phyloP scores from a whole-genome alignment of 1,140 invertebrate genomes.

The Conus ventricosus region DNA sequence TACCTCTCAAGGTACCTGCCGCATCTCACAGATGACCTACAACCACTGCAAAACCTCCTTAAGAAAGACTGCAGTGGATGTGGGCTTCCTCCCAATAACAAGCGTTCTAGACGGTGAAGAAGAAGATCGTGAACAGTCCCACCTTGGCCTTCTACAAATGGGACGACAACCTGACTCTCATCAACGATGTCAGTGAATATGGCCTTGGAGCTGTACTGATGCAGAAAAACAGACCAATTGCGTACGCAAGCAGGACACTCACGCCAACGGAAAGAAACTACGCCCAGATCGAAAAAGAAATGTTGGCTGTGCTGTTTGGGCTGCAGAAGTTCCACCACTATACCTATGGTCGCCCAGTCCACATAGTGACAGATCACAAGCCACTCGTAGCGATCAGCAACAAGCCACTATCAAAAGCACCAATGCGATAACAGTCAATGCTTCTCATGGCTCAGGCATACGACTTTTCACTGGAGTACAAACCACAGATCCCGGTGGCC shows the following conservation, averaged over 20 bases:
- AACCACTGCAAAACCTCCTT: conserved; percentile 32
- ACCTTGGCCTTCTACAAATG: conserved; percentile 35
- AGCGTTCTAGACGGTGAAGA: conserved; percentile 38
- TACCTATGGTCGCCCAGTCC: conserved; percentile 69
- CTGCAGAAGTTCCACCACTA: conserved; percentile 77
- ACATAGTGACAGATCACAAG: conserved; percentile 69
- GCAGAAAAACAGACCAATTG: conserved; percentile 72
- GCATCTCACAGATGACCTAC: conserved; percentile 33
- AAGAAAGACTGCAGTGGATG: conserved; percentile 29
- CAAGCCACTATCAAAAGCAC: conserved; percentile 37
- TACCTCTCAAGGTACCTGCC: conserved; percentile 72
- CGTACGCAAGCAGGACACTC: conserved; percentile 67
- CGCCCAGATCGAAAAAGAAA: conserved; percentile 71
- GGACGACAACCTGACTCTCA: conserved; percentile 6
- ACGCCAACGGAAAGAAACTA: conserved; percentile 69
- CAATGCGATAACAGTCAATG: conserved; percentile 37
- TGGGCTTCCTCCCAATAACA: conserved; percentile 44
- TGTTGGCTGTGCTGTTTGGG: conserved; percentile 65
- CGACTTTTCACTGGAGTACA: too few relatives aligned
- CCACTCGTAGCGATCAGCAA: conserved; percentile 61
- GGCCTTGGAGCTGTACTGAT: conserved; percentile 73
- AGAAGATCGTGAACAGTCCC: conserved; percentile 49
- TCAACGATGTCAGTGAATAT: conserved; percentile 47
- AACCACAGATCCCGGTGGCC: conserved; percentile 4
- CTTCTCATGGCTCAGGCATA: conserved; percentile 25